These are phyloP conservation scores for Malachius bipustulatus DNA, from an alignment of 2,888 invertebrate genomes.

Conservation along the genomic window DNA sequence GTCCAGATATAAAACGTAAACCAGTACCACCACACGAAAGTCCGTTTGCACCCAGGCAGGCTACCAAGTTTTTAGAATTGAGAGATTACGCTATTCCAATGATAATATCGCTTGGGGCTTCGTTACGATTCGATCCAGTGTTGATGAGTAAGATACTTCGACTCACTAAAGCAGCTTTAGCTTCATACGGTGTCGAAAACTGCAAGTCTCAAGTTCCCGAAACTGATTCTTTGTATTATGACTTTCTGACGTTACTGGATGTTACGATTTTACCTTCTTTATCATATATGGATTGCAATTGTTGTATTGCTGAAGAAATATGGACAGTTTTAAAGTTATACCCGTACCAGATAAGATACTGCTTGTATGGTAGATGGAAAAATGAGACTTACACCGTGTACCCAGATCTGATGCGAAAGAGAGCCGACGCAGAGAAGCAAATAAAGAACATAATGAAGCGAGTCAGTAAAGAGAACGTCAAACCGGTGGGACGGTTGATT, in stretches of 20 bases:
- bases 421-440: conserved; percentile 79
- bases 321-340: conserved; percentile 81
- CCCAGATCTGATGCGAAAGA: conserved; percentile 70
- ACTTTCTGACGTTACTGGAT: conserved; percentile 77
- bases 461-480: conserved; percentile 96
- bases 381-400: conserved; percentile 75
- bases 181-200: conserved; percentile 28
- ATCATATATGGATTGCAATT: conserved; percentile 86
- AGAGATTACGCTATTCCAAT: conserved; percentile 72
- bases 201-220: conserved; percentile 25
- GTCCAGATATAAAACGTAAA: conserved; percentile 54
- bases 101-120: conserved; percentile 73
- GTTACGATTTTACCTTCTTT: conserved; percentile 82
- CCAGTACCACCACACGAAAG: conserved; percentile 41
- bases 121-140: conserved; percentile 76
- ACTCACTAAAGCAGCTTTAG: conserved; percentile 35
- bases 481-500: conserved; percentile 88
- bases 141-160: conserved; percentile 77
- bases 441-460: conserved; percentile 95
- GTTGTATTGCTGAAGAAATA: conserved; percentile 91
- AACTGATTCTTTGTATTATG: conserved; percentile 58
- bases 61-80: conserved; percentile 60
- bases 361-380: conserved; percentile 93
- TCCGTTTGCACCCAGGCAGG: conserved; percentile 50
- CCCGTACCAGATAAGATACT: conserved; percentile 73